These are phyloP conservation scores for Chromis chromis DNA, from an alignment of 2,797 vertebrate genomes.

Conservation along the genomic window DNA sequence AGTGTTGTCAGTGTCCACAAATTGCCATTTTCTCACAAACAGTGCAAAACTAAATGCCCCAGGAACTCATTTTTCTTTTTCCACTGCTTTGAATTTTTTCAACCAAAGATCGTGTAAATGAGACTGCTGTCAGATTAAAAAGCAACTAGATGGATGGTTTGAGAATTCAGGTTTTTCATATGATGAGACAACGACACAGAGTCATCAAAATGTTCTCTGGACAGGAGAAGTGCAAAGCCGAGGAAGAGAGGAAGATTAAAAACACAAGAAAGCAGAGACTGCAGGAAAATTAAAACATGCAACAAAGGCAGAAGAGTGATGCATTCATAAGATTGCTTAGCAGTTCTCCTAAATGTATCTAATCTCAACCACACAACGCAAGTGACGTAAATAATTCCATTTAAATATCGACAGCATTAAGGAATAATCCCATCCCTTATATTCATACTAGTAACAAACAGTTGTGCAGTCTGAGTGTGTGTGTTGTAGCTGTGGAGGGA, in stretches of 20 bases:
- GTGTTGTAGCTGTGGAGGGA: not conserved
- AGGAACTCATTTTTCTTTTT: conserved; percentile 1
- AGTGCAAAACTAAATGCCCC: not conserved
- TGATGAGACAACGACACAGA: conserved; percentile 18
- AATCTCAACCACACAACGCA: too few relatives aligned
- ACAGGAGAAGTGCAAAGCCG: conserved; percentile 14
- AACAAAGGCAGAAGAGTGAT: too few relatives aligned
- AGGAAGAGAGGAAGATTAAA: conserved; percentile 35
- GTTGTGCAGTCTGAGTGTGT: not conserved
- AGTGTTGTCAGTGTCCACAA: conserved; percentile 4
- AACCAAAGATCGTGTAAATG: not conserved
- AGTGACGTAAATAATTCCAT: too few relatives aligned
- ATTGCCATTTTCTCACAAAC: not conserved
- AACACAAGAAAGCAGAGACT: conserved; percentile 10
- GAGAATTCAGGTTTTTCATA: not conserved
- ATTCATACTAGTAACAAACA: not conserved
- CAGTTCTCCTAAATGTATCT: too few relatives aligned
- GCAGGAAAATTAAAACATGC: not conserved
- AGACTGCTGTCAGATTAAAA: conserved; percentile 11
- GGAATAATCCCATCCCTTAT: not conserved
- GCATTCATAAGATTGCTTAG: too few relatives aligned
- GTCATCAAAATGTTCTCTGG: conserved; percentile 22
- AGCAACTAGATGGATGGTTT: conserved; percentile 1
- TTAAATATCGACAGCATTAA: too few relatives aligned
- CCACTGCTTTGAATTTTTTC: not conserved